Evolutionary conservation across 2,113 vertebrate species (phyloP).

Genomic region (Scomber japonicus): DNA sequence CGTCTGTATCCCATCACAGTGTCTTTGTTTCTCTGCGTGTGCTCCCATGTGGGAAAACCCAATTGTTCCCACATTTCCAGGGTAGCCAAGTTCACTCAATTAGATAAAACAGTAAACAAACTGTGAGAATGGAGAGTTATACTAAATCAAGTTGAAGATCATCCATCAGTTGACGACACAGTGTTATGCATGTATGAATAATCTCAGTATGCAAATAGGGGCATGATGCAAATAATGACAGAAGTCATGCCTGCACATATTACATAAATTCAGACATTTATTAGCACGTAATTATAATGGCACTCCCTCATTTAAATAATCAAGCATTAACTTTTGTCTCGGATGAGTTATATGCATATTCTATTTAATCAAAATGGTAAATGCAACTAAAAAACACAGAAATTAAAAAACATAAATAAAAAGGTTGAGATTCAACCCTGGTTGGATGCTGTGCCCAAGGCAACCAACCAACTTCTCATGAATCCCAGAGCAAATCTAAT

Average conservation of each 20-base stretch:
- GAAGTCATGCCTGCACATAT: neutral
- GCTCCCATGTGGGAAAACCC: slow-evolving; percentile 63
- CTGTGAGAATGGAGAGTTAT: neutral
- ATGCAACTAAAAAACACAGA: neutral
- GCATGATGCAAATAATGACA: neutral
- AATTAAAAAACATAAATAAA: neutral
- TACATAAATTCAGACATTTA: slow-evolving; percentile 1
- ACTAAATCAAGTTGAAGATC: slow-evolving; percentile 29
- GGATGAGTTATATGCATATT: neutral
- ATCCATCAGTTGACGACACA: slow-evolving; percentile 1
- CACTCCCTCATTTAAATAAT: neutral
- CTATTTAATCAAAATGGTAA: neutral
- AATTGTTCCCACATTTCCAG: slow-evolving; percentile 56
- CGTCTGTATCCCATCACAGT: slow-evolving; percentile 57
- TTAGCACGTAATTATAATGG: neutral
- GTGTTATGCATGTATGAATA: neutral
- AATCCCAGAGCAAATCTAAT: slow-evolving; percentile 55
- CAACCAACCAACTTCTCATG: slow-evolving; percentile 22
- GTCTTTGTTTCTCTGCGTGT: slow-evolving; percentile 72
- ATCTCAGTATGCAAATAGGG: neutral
- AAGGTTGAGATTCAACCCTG: neutral
- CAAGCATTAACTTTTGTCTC: neutral
- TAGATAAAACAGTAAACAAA: slow-evolving; percentile 46
- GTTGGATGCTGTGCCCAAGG: slow-evolving; percentile 4
- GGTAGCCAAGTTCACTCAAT: slow-evolving; percentile 39